Evolutionary conservation across 1,140 invertebrate species (phyloP).

Genomic region (Camponotus pennsylvanicus): DNA sequence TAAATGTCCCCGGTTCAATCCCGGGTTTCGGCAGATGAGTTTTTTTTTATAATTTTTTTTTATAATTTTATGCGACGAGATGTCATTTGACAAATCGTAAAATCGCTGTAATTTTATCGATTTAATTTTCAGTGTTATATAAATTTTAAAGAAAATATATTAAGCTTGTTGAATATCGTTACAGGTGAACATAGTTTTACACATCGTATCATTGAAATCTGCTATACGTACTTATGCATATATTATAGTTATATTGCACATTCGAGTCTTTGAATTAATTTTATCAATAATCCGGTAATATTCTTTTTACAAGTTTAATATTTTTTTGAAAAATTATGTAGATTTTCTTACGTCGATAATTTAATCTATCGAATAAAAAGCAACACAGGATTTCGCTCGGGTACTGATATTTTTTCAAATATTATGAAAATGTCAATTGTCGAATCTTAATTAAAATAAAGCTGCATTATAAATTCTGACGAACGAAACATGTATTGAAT

Average conservation of each 20-base stretch:
- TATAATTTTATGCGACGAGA: not conserved
- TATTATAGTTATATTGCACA: not conserved
- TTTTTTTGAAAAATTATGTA: constrained; percentile 15
- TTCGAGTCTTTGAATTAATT: not conserved
- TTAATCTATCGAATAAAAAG: not conserved
- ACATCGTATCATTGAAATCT: not conserved
- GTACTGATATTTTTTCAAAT: not conserved
- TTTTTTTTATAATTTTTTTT: constrained; percentile 47
- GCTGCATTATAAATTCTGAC: not conserved
- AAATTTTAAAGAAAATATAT: not conserved
- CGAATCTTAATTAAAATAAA: not conserved
- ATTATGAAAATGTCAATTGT: not conserved
- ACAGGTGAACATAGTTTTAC: not conserved
- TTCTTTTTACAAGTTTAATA: not conserved
- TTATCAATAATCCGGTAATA: not conserved
- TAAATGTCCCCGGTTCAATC: constrained; percentile 88
- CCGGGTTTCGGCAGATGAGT: constrained; percentile 78
- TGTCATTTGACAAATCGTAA: not conserved
- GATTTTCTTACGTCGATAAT: constrained; percentile 44
- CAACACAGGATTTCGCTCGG: not conserved
- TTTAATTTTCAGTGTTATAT: not conserved
- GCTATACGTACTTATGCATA: not conserved
- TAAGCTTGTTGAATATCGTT: not conserved
- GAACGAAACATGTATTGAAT: not conserved
- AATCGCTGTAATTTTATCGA: not conserved